Evolutionary conservation across 2,113 vertebrate species (phyloP), one percentile per base, ranked within the genome.

Genomic region (Cettia cetti): DNA sequence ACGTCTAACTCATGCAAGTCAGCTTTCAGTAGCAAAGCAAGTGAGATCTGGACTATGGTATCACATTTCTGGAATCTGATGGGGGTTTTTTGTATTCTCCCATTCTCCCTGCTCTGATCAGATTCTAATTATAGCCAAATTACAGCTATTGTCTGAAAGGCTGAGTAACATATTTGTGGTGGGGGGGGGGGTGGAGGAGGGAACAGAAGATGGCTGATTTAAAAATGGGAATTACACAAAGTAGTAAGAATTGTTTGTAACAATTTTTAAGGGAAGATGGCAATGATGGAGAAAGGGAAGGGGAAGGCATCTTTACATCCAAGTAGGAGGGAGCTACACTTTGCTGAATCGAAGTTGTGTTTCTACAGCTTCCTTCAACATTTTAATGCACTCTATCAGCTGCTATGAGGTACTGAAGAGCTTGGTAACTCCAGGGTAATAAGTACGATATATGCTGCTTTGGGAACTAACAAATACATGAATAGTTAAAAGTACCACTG

Each of bases 101-200:
- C 77, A 64, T 93, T 92, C 88, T 92, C 94, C 81, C 50, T 82
- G 66, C 72, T 87, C 93, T 94, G 90, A 97, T 97, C 96, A 96
- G 92, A 95, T 88, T 96, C 91, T 94, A 97, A 97, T 95, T 92
- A 79, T 80, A 95, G 86, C 37, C 61, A 92, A 96, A 96, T 94
- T 92, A 87, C 60, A 71, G 71, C 93, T 91, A 94, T 96, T 96
- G 93, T 94, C 92, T 97, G 85, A 94, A 95, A 91, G 76, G 75
- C 81, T 94, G 54, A 95, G 72, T 76, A 93, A 95, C 89, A 91
- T 94, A 91, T 80, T 97, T 96, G 94, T 80, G 92, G 94, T 49
- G 40, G 33, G 31, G 44, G 70, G 52, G 53, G 31, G 47, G 70
- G n/a, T 1, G 7, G 11, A 26, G 16, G 30, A 81, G 35, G 21